phyloP scores from a whole-genome alignment of 2,113 vertebrate species.

The Cercocebus atys region DNA sequence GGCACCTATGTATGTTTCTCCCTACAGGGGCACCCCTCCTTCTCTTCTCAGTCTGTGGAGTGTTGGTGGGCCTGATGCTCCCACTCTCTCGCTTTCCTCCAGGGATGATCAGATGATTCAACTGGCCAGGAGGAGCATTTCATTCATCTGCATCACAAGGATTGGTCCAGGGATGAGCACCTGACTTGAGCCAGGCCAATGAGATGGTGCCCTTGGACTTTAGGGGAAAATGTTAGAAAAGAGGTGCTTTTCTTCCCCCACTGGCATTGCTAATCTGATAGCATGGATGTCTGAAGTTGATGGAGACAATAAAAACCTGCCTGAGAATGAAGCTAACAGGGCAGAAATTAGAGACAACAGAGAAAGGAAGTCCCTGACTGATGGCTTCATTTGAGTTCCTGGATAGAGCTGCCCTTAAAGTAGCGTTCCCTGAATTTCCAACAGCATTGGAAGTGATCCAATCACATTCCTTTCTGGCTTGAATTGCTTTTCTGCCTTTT shows the following conservation, averaged over 20 bases:
- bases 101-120: not conserved
- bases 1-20: not conserved
- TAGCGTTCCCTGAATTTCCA: not conserved
- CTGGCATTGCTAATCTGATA: not conserved
- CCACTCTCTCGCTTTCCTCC: not conserved
- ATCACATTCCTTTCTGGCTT: not conserved
- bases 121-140: not conserved
- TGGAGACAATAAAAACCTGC: not conserved
- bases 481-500: not conserved
- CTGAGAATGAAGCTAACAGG: not conserved
- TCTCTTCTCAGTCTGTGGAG: not conserved
- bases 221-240: not conserved
- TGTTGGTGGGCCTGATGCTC: not conserved
- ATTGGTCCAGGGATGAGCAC: not conserved
- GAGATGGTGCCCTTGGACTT: not conserved
- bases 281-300: not conserved
- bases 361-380: not conserved
- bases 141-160: not conserved
- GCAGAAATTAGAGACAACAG: not conserved
- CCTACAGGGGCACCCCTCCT: not conserved
- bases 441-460: not conserved
- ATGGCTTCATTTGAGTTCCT: slow-evolving; percentile 1
- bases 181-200: not conserved
- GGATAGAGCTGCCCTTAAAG: not conserved
- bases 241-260: not conserved